Evolutionary conservation across 2,113 vertebrate species (phyloP).

Genomic region (Toxotes chatareus): DNA sequence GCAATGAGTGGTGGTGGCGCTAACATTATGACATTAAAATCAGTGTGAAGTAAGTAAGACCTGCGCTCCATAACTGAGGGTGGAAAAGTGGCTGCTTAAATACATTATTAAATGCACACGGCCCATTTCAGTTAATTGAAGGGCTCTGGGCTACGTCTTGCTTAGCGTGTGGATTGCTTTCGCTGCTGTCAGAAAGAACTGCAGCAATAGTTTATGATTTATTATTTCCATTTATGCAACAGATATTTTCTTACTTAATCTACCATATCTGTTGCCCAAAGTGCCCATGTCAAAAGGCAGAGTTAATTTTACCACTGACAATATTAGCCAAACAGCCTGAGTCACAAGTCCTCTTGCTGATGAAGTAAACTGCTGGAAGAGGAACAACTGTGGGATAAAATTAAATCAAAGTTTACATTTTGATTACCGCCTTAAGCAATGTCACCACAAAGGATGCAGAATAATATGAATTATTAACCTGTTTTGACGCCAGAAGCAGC

Average conservation of each 20-base stretch:
- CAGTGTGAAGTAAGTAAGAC: slow-evolving; percentile 46
- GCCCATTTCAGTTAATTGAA: slow-evolving; percentile 50
- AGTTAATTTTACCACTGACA: not conserved
- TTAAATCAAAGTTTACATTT: not conserved
- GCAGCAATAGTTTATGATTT: slow-evolving; percentile 34
- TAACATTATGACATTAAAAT: slow-evolving; percentile 30
- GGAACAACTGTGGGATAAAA: not conserved
- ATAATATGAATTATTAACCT: not conserved
- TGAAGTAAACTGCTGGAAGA: not conserved
- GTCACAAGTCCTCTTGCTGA: not conserved
- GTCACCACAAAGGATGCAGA: not conserved
- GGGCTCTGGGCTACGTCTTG: slow-evolving; percentile 40
- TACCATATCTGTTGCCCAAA: slow-evolving; percentile 29
- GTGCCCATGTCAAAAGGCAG: not conserved
- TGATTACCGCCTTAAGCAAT: slow-evolving; percentile 20
- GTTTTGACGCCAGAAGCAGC: not conserved
- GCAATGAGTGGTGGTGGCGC: slow-evolving; percentile 4
- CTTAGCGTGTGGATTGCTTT: not conserved
- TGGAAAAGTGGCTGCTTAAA: slow-evolving; percentile 28
- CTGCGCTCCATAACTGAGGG: slow-evolving; percentile 3
- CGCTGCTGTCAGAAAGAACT: not conserved
- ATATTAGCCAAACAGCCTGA: slow-evolving; percentile 7
- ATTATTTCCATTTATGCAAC: slow-evolving; percentile 35
- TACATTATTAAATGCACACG: slow-evolving; percentile 40
- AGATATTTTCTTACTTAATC: slow-evolving; percentile 37